Evolutionary conservation across 2,113 vertebrate genomes (phyloP).

Genomic region (Neopipo cinnamomea): DNA sequence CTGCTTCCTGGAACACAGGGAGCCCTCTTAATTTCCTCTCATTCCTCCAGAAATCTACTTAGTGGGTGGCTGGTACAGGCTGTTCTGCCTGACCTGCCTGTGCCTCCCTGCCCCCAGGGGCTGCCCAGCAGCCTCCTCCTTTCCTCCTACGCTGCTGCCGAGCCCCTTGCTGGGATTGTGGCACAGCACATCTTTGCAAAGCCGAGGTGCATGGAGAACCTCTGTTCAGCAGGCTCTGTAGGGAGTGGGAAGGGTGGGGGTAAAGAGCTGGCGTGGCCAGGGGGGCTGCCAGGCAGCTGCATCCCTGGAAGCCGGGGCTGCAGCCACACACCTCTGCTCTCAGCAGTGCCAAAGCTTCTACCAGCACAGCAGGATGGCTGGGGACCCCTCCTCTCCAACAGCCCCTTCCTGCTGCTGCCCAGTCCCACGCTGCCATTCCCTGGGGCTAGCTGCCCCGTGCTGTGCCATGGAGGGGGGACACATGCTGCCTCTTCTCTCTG

Average conservation of each 20-base stretch:
- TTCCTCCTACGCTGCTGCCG: rapidly evolving
- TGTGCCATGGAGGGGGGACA: rapidly evolving
- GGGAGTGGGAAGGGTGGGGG: neutral
- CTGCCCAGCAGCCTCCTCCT: neutral
- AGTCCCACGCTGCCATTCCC: neutral
- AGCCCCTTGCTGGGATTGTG: neutral
- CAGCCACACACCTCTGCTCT: rapidly evolving
- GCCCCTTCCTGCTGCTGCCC: neutral
- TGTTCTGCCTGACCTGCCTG: neutral
- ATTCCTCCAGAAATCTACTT: constrained; percentile 23
- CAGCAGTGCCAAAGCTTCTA: neutral
- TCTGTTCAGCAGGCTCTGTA: neutral
- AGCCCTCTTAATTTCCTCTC: constrained; percentile 22
- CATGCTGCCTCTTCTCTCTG: neutral
- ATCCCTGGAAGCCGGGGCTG: neutral
- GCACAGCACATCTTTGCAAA: neutral
- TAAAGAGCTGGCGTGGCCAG: neutral
- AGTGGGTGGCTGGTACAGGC: constrained; percentile 25
- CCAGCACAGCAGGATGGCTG: rapidly evolving
- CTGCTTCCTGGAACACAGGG: neutral
- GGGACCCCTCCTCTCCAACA: neutral
- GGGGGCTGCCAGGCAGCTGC: neutral
- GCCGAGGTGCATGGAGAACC: rapidly evolving
- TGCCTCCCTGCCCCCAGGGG: neutral
- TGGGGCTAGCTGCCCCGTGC: neutral